Base-by-base conservation (phyloP, 2,888 invertebrate genomes). In the Perizoma flavofasciatum region DNA sequence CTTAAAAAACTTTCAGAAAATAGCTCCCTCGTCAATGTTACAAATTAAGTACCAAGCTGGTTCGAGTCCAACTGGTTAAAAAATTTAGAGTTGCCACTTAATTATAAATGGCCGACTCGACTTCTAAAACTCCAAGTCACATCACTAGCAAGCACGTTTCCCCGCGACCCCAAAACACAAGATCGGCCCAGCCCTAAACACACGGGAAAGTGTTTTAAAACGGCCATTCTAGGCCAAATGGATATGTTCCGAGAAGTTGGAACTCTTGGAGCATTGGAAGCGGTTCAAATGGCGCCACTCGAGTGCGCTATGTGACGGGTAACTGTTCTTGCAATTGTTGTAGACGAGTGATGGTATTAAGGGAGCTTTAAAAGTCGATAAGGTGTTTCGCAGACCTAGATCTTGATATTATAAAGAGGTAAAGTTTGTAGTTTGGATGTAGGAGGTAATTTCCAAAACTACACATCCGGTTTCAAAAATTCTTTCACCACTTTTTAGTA, bases 131-230 rank as follows among this genome's bases (percentile, higher is more conserved):
- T 22, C 22, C 1, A 22, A 22, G 1, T 5, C 37, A 34, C 64
- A 59, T 48, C 59, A 51, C 63, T 57, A 65, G 10, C 10, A 22
- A 22, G 22, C 22, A 43, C 40, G 44, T 49, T 39, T 44, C 41
- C 61, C 51, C 52, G 60, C 72, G 69, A 75, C 71, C 68, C 69
- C 70, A 60, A 69, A 63, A 70, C 72, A 72, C 37, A 49, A 57
- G 54, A 63, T 67, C 59, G 71, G 68, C 61, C 67, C 70, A 68
- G 69, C 70, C 82, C 82, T 83, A 81, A 83, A 82, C 81, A 85
- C 81, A 84, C 79, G 80, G 22, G 77, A 81, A 84, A 85, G 81
- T 83, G 82, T 85, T 85, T 85, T 83, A 82, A 83, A 85, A 79
- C 73, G 73, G 68, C 78, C 78, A 79, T 78, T 79, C 74, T 63